Percentiles rank a stretch among this genome's conserved stretches.
These are phyloP conservation scores for Onychomys leucogaster DNA, from an alignment of 2,797 vertebrate genomes.

Conservation along the genomic window DNA sequence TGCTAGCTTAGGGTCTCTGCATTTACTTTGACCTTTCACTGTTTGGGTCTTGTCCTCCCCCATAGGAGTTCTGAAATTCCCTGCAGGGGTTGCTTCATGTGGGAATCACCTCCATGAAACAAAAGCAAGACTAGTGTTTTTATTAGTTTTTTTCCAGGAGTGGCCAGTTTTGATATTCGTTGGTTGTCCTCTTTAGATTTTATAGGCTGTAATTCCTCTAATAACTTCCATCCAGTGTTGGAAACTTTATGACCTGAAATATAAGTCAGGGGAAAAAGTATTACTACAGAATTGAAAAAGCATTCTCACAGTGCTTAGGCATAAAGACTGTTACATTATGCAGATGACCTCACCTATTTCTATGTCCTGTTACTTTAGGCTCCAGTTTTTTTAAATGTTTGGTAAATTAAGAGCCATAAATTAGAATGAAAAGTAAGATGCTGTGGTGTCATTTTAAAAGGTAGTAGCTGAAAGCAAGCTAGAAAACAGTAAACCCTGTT, in stretches of 20 bases:
- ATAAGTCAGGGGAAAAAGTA: neutral
- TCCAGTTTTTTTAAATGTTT: neutral
- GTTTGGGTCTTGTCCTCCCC: neutral
- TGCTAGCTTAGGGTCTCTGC: neutral
- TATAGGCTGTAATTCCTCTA: conserved; percentile 16
- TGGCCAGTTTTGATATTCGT: conserved; percentile 23
- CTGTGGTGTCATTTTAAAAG: conserved; percentile 26
- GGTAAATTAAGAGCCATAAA: conserved; percentile 26
- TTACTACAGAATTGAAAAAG: conserved; percentile 26
- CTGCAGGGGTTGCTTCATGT: neutral
- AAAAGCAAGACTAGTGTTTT: neutral
- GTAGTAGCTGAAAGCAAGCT: conserved; percentile 14
- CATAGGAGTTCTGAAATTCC: conserved; percentile 12
- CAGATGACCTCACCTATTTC: neutral
- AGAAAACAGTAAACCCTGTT: conserved; percentile 22
- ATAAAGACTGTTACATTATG: conserved; percentile 31
- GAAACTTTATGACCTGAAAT: conserved; percentile 47
- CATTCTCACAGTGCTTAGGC: neutral
- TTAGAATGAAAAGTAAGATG: neutral
- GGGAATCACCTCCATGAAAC: neutral
- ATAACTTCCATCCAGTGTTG: neutral
- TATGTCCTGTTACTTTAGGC: conserved; percentile 26
- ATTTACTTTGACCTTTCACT: neutral
- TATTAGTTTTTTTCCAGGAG: neutral
- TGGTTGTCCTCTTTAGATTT: neutral